Base-by-base conservation (phyloP, 1,140 invertebrate genomes). In the Drosophila varians region DNA sequence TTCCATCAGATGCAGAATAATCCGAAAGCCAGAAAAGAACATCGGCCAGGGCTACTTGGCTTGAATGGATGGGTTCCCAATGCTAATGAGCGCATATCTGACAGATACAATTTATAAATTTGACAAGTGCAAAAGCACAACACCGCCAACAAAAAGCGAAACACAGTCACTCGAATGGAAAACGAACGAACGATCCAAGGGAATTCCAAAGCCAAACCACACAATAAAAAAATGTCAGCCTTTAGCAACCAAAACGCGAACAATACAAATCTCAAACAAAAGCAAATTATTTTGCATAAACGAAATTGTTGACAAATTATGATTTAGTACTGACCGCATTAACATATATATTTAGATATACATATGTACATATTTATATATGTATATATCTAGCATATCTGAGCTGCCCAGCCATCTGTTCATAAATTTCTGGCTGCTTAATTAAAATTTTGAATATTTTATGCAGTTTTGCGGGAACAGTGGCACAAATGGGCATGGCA, bases 41-140 rank as follows among this genome's bases (percentile, higher is more conserved):
- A 56, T 28, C 48, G 25, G 46, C 19, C 18, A 6, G 18, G 18
- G 42, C 49, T 66, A 55, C 42, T 68, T 68, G 62, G 31, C 34
- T 68, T 48, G 49, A 69, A 83, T 70, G 54, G 70, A 83, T 83
- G 58, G 54, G 74, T 66, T 78, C 61, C 42, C 75, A 61, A 89
- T 89, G 72, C 84, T 88, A 89, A 83, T 83, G 78, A 79, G 73
- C 75, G 73, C 84, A 42, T 77, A 84, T 84, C 84, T 80, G 84
- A 89, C 78, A 89, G 76, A 77, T 84, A 84, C 79, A 74, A 89
- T 89, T 89, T 74, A 89, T 84, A 74, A 88, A 70, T 70, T 75
- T 77, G 69, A 84, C 84, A 84, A 77, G 62, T 74, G 54, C 73
- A 66, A 73, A 79, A 42, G 72, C 53, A 74, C 54, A 23, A 61